These are phyloP conservation scores for Dipodomys ordii DNA, from an alignment of 2,113 vertebrate species.

Conservation along the genomic window DNA sequence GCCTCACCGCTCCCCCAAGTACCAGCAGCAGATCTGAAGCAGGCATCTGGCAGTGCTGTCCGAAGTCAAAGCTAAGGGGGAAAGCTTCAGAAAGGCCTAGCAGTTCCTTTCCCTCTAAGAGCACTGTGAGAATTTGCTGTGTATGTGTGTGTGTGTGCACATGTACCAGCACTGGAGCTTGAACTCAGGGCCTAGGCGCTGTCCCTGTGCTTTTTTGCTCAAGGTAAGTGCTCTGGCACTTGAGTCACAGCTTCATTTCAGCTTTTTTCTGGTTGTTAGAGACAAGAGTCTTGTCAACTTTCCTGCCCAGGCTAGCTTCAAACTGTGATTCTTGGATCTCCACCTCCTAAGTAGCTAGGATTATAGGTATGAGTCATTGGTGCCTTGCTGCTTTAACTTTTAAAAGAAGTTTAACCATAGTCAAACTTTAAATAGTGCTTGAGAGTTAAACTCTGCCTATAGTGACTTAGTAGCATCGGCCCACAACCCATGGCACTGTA, in stretches of 20 bases:
- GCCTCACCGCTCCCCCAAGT: not conserved
- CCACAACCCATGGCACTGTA: not conserved
- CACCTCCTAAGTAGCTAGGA: too few relatives aligned
- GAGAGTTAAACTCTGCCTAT: not conserved
- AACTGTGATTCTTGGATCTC: too few relatives aligned
- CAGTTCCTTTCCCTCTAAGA: not conserved
- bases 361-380: not conserved
- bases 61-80: not conserved
- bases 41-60: not conserved
- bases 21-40: not conserved
- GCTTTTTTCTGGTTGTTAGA: too few relatives aligned
- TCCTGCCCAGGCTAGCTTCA: too few relatives aligned
- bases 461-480: not conserved
- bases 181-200: too few relatives aligned
- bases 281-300: too few relatives aligned
- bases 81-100: slow-evolving; percentile 6
- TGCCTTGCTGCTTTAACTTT: slow-evolving; percentile 16
- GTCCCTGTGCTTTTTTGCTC: too few relatives aligned
- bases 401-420: not conserved
- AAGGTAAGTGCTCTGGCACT: too few relatives aligned
- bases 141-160: too few relatives aligned
- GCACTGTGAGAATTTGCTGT: not conserved
- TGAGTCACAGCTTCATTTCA: too few relatives aligned
- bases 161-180: too few relatives aligned
- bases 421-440: not conserved